A percentile compares a stretch with the other conserved stretches of the same genome.
Conservation (phyloP, 2,113 vertebrate species). For the Hyla sarda region DNA sequence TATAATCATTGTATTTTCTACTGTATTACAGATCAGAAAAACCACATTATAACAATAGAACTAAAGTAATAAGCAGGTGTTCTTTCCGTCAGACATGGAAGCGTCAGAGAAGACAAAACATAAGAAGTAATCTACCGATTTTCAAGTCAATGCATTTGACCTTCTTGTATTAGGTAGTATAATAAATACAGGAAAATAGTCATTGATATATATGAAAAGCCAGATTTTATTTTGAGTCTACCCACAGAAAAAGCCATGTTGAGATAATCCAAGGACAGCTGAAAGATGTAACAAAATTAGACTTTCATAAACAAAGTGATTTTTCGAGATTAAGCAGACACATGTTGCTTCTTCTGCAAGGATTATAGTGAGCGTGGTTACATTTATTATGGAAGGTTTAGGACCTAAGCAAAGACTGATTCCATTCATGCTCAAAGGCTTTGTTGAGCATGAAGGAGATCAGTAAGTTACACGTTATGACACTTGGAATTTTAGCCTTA, state of each 20-base stretch:
- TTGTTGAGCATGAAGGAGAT: background rate
- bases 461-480: background rate
- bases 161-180: background rate
- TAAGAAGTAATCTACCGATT: background rate
- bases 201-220: background rate
- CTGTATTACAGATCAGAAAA: background rate
- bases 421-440: no score
- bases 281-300: background rate
- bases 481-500: background rate
- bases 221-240: background rate
- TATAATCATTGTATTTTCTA: background rate
- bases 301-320: conserved; percentile 24
- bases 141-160: conserved; percentile 30
- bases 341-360: background rate
- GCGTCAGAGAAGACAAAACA: conserved; percentile 17
- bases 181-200: background rate
- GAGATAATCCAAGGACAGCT: conserved; percentile 6
- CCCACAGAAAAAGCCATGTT: background rate
- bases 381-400: background rate
- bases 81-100: background rate
- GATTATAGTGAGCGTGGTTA: background rate
- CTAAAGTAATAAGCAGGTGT: conserved; percentile 12
- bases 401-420: background rate
- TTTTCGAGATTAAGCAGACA: background rate
- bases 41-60: background rate